Conservation (phyloP, 2,888 invertebrate genomes). For the Drosophila incognita region DNA sequence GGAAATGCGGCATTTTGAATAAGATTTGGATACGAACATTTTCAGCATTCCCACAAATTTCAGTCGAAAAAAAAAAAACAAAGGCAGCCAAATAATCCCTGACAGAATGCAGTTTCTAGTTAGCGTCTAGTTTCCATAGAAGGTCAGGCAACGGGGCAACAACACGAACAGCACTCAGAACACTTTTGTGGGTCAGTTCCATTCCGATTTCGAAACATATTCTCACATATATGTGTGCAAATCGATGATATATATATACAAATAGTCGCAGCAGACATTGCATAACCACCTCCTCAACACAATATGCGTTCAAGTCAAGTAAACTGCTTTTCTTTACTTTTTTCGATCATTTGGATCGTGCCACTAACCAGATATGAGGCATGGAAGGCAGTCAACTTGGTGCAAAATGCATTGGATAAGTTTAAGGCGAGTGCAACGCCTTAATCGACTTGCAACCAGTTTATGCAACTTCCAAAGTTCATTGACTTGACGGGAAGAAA, state of each 20-base stretch:
- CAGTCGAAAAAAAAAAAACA: slow-evolving; percentile 33
- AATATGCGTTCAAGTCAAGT: slow-evolving; percentile 11
- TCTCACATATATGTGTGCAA: slow-evolving; percentile 57
- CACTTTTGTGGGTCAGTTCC: slow-evolving; percentile 40
- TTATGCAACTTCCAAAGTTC: slow-evolving; percentile 61
- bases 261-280: slow-evolving; percentile 30
- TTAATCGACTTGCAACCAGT: slow-evolving; percentile 60
- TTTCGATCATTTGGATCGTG: slow-evolving; percentile 12
- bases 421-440: slow-evolving; percentile 51
- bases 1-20: background rate
- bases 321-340: slow-evolving; percentile 6
- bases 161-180: slow-evolving; percentile 34
- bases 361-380: slow-evolving; percentile 21
- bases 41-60: slow-evolving; percentile 29
- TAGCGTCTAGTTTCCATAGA: slow-evolving; percentile 18
- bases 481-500: slow-evolving; percentile 69
- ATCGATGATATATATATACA: background rate
- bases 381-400: background rate
- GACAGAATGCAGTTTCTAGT: slow-evolving; percentile 67
- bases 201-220: slow-evolving; percentile 57
- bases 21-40: background rate
- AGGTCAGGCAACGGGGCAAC: slow-evolving; percentile 34
- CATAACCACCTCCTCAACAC: slow-evolving; percentile 40
- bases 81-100: slow-evolving; percentile 56
- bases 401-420: slow-evolving; percentile 38